These are phyloP conservation scores for Endotricha flammealis DNA, from an alignment of 2,888 invertebrate species.

Conservation along the genomic window DNA sequence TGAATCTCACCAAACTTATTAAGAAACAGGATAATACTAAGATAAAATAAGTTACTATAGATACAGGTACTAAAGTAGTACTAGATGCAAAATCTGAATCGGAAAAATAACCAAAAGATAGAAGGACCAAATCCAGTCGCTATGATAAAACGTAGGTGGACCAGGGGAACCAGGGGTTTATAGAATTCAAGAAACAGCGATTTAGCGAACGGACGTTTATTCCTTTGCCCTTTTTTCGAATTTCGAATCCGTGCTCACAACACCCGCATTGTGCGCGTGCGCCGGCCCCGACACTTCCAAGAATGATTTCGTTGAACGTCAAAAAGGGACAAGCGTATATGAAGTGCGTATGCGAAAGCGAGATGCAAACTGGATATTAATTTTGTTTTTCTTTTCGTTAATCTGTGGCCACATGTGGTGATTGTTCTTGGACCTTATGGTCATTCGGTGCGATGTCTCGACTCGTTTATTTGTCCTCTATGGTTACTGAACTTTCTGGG, in stretches of 20 bases:
- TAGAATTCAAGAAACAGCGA: slow-evolving; percentile 45
- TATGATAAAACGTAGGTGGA: too few relatives aligned
- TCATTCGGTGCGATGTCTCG: slow-evolving; percentile 52
- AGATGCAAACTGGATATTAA: slow-evolving; percentile 45
- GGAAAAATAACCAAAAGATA: too few relatives aligned
- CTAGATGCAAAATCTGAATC: too few relatives aligned
- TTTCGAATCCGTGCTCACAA: slow-evolving; percentile 67
- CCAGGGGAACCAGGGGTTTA: slow-evolving; percentile 21
- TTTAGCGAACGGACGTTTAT: slow-evolving; percentile 52
- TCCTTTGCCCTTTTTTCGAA: slow-evolving; percentile 49
- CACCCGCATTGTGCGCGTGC: slow-evolving; percentile 72
- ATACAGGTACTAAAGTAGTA: too few relatives aligned
- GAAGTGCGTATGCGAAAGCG: slow-evolving; percentile 22
- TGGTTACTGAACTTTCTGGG: slow-evolving; percentile 59
- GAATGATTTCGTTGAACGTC: slow-evolving; percentile 68
- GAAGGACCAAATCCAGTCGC: too few relatives aligned
- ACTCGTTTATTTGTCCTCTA: slow-evolving; percentile 37
- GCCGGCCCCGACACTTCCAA: slow-evolving; percentile 63
- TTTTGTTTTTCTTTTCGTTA: slow-evolving; percentile 73
- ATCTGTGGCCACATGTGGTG: slow-evolving; percentile 76
- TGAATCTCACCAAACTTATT: too few relatives aligned
- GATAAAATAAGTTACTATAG: too few relatives aligned
- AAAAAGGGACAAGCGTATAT: slow-evolving; percentile 29
- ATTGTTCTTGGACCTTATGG: slow-evolving; percentile 76
- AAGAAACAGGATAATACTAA: too few relatives aligned